Evolutionary conservation across 2,888 invertebrate genomes (phyloP), one percentile per base, ranked within the genome.

Genomic region (Watsonalla cultraria): DNA sequence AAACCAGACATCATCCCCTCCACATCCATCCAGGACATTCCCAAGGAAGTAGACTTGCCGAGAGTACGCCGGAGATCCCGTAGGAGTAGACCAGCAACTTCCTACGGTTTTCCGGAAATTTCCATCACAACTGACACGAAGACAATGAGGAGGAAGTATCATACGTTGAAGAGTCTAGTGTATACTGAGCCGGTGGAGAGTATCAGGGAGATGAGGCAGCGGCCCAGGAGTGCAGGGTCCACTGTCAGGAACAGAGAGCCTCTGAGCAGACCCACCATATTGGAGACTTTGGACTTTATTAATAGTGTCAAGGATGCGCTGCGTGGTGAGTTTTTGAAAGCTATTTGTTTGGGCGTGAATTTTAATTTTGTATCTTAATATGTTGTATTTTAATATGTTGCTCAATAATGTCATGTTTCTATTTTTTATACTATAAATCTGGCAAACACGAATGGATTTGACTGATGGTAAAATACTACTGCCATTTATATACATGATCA

Each of bases 201-300:
- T 52, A 78, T 90, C 0, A 78, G 77, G 52, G 87, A 87, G 64
- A 59, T 90, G 72, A 74, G 84, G 54, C 70, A 83, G 50, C 74
- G 88, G 58, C 89, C 89, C 0, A 64, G 88, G 61, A 90, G 91
- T 57, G 90, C 90, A 14, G 89, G 91, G 37, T 88, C 88, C 54
- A 88, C 90, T 48, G 62, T 90, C 39, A 84, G 84, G 68, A 79
- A 80, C 54, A 86, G 82, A 55, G 86, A 87, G 47, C 71, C 79
- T 0, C 57, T 88, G 60, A 85, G 80, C 61, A 84, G 89, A 73
- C 91, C 91, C 0, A 88, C 78, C 53, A 73, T 91, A 14, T 57
- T 90, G 66, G 91, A 90, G 77, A 90, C 90, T 0, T 58, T 90
- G 69, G 90, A 90, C 51, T 90, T 90, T 61, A 90, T 90, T 39